Evolutionary conservation across 2,888 invertebrate genomes (phyloP), one percentile per base, ranked within the genome.

Genomic region (Helicoverpa assulta): DNA sequence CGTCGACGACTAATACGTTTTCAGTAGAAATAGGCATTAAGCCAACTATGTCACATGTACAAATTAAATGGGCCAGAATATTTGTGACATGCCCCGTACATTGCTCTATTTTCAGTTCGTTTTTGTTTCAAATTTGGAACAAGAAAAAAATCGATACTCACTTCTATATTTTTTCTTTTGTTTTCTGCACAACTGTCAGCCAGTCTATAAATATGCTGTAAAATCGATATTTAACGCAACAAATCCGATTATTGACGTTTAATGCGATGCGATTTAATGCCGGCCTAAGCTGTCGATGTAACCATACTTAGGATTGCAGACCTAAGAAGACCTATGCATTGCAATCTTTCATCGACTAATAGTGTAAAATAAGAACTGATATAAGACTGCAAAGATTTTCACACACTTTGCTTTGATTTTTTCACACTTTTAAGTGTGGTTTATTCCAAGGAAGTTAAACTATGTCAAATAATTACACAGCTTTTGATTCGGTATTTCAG

Each of bases 11-110:
- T 50, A 19, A 19, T 10, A 43, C 43, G 47, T 47, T 57, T 62
- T 54, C 21, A 47, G 26, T 70, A 40, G 62, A 63, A 70, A 52
- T 55, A 66, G 77, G 77, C 77, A 37, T 54, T n/a, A 19, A 8
- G 76, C 76, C 76, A 77, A 77, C 52, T 77, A 75, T 80, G 80
- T 77, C 80, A 77, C 77, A 77, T 80, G 77, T 50, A 63, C 47
- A 63, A 57, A 74, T 51, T 4, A 70, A 63, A 66, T 50, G 59
- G 60, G 53, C 66, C 63, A 69, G 63, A 70, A 63, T 56, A 76
- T 74, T 67, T 57, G n/a, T 61, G 67, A 21, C 40, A 79, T 52
- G 54, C 10, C 8, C 55, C 70, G 80, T 67, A 67, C 76, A 61
- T 75, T 77, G 77, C 54, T 80, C 80, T 79, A 79, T 63, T 65